Conservation (phyloP, 1,140 invertebrate species). For the Drosophila neocordata region DNA sequence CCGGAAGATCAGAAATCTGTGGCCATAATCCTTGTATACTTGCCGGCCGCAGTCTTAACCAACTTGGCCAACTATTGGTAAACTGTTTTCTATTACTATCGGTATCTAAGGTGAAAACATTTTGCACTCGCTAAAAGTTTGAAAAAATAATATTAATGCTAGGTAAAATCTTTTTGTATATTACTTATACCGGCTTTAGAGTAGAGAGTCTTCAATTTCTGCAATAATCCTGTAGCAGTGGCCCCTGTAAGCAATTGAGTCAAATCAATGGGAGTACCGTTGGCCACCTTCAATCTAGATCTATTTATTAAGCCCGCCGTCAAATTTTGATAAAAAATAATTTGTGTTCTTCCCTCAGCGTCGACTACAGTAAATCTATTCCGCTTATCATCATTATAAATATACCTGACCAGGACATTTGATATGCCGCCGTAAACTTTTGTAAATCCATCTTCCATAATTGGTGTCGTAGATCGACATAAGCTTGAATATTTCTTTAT, state of each 20-base stretch:
- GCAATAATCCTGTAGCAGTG: neutral
- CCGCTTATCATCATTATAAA: neutral
- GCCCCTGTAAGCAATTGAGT: neutral
- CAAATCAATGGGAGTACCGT: neutral
- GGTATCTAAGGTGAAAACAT: neutral
- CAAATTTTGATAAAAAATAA: neutral
- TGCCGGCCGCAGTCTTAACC: too few species aligned
- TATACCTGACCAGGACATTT: neutral
- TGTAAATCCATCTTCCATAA: neutral
- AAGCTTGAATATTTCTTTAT: neutral
- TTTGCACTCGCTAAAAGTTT: neutral
- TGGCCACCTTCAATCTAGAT: neutral
- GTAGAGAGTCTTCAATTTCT: neutral
- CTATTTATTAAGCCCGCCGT: neutral
- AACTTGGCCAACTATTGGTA: too few species aligned
- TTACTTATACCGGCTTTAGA: neutral
- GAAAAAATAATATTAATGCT: too few species aligned
- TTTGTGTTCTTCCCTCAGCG: neutral
- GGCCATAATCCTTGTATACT: too few species aligned
- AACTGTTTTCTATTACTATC: neutral
- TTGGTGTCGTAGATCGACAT: neutral
- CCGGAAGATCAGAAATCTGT: too few species aligned
- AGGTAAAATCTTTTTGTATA: too few species aligned
- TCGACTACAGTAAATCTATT: neutral
- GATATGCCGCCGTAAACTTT: neutral